Evolutionary conservation across 2,797 vertebrate species (phyloP), one percentile per base, ranked within the genome.

Genomic region (Thunnus albacares): DNA sequence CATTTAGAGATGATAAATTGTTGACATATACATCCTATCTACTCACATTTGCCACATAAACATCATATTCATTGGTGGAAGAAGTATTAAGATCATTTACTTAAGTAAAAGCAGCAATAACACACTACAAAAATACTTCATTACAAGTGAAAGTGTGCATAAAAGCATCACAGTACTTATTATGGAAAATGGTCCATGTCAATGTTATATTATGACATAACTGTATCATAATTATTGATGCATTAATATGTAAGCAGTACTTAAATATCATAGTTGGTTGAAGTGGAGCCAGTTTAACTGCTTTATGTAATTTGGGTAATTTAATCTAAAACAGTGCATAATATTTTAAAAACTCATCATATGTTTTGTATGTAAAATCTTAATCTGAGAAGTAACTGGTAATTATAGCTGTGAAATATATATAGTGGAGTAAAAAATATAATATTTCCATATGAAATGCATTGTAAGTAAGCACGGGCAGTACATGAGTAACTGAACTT

Each of bases 11-110:
- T 33, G 20, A 61, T n/a, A 51, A 3, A 53, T 14, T 75, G 43
- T 28, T 67, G 53, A 72, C 35, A 11, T 49, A 3, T 49, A 70
- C 59, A 65, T 57, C 71, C 53, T 28, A 71, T 24, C 64, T 68
- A 30, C 61, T 55, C 14, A 51, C 15, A 52, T 17, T 58, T 63
- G 26, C 60, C 38, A 78, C 11, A 61, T 33, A 56, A 26, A 55
- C 33, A 13, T 47, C 14, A 45, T 15, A 70, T 64, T 67, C 57
- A 45, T 45, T 43, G n/a, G 6, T 9, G 17, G 20, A 28, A n/a
- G 51, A 56, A 24, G 3, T 35, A 24, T 24, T 24, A 24, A 24
- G 24, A 24, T 24, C 24, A 24, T 24, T 24, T 10, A 61, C 10
- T 59, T 35, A 45, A 14, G 59, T 17, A 24, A 24, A 22, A 14